Evolutionary conservation across 2,113 vertebrate genomes (phyloP).

Genomic region (Pituophis catenifer): DNA sequence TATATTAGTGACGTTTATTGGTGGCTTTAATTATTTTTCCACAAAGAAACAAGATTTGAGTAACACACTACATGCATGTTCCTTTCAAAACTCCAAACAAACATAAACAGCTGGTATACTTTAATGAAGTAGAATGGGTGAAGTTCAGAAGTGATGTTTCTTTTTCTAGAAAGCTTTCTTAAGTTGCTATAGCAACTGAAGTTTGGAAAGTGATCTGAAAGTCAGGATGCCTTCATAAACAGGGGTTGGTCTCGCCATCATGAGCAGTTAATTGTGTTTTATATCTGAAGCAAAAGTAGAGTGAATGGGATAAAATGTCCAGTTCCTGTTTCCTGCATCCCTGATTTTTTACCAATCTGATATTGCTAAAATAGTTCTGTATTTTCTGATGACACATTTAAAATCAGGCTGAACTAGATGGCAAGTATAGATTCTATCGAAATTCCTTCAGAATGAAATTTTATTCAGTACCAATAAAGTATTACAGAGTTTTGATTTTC

Average conservation of each 20-base stretch:
- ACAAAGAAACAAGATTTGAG: not conserved
- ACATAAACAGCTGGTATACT: conserved; percentile 10
- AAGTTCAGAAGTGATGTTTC: conserved; percentile 45
- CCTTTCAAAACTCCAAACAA: conserved; percentile 2
- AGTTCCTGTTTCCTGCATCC: not conserved
- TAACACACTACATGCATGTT: not conserved
- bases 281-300: not conserved
- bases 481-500: not conserved
- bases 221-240: conserved; percentile 18
- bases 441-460: not conserved
- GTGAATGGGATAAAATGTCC: not conserved
- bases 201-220: not conserved
- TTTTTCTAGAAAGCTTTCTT: conserved; percentile 39
- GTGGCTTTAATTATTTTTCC: not conserved
- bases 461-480: not conserved
- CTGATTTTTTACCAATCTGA: not conserved
- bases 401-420: not conserved
- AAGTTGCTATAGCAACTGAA: conserved; percentile 52
- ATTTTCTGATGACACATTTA: not conserved
- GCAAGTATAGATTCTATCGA: no score
- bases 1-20: not conserved
- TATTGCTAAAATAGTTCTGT: not conserved
- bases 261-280: not conserved
- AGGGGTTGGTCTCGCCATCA: not conserved
- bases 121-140: conserved; percentile 14